Evolutionary conservation across 2,888 invertebrate genomes (phyloP).

Genomic region (Luperina nickerlii): DNA sequence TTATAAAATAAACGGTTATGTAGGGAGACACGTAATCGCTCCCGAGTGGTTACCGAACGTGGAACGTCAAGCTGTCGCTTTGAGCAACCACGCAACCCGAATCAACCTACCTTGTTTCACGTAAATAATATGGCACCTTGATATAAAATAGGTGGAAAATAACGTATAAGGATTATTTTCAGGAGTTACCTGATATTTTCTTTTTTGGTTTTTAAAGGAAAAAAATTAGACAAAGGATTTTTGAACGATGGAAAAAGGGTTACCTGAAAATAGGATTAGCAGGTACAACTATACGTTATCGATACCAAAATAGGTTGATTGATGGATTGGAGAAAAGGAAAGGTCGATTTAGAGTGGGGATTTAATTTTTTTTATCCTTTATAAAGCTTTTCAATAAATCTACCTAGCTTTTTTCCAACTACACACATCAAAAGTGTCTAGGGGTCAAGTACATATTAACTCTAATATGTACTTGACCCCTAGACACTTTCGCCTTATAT

Average conservation of each 20-base stretch:
- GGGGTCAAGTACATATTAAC: too few species aligned
- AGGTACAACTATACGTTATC: not conserved
- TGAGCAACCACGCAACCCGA: constrained; percentile 58
- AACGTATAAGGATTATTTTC: constrained; percentile 31
- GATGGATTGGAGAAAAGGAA: not conserved
- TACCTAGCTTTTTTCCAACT: not conserved
- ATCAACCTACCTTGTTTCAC: constrained; percentile 59
- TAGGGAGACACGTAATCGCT: constrained; percentile 55
- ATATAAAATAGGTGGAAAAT: constrained; percentile 30
- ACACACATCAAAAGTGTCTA: too few species aligned
- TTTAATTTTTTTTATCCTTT: not conserved
- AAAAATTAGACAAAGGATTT: constrained; percentile 10
- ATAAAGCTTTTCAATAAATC: not conserved
- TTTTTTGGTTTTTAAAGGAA: not conserved
- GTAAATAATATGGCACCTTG: constrained; percentile 50
- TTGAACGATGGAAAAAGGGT: not conserved
- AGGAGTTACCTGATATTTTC: constrained; percentile 23
- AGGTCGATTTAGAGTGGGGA: not conserved
- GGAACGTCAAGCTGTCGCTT: constrained; percentile 63
- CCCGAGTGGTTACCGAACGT: constrained; percentile 53
- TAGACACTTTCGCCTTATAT: too few species aligned
- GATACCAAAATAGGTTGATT: constrained; percentile 1
- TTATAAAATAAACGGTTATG: constrained; percentile 59
- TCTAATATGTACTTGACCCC: too few species aligned
- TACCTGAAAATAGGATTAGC: not conserved